Evolutionary conservation across 2,797 vertebrate species (phyloP), one percentile per base, ranked within the genome.

Genomic region (Zenarchopterus dispar): DNA sequence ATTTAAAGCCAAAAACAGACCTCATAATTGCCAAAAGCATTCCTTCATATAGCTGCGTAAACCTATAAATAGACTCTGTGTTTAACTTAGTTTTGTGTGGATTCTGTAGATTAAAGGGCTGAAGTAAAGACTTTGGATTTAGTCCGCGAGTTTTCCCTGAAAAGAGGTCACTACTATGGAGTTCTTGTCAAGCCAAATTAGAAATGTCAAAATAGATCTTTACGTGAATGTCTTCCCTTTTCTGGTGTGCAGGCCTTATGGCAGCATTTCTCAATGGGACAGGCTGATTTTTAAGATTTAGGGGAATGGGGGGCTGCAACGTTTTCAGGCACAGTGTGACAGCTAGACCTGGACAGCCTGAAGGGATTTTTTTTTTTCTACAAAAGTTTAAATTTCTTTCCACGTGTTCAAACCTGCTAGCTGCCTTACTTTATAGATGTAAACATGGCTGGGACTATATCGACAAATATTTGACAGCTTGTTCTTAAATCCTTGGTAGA

Each of bases 1-100:
- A 2, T 15, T 21, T 56, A 56, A 67, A 75, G 28, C 41, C 67
- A 48, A 82, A 67, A 81, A 51, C 46, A 22, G 41, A 55, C 36
- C 43, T 68, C 28, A 17, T 54, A 48, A 73, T 18, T 63, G 13
- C 57, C 31, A 10, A 60, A 64, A 57, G 33, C 36, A 56, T 43
- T 54, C 45, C 62, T 51, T 17, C 52, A 15, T 36, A 47, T 58
- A 59, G 57, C 33, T 17, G 18, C 28, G 23, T 70, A 4, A 39
- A 39, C 36, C 13, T 39, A 39, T 10, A 16, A 48, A 49, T 10
- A 44, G 0, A 1, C 23, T 65, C 18, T 65, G 63, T 44, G 73
- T 58, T 61, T 78, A 82, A 47, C 8, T 6, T 18, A 2, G 21
- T 18, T 53, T 55, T 15, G 62, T 49, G 22, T 66, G 26, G 55